A percentile compares a stretch with the other conserved stretches of the same genome.
Evolutionary conservation across 2,888 invertebrate species (phyloP).

Genomic region (Idaea dimidiata): DNA sequence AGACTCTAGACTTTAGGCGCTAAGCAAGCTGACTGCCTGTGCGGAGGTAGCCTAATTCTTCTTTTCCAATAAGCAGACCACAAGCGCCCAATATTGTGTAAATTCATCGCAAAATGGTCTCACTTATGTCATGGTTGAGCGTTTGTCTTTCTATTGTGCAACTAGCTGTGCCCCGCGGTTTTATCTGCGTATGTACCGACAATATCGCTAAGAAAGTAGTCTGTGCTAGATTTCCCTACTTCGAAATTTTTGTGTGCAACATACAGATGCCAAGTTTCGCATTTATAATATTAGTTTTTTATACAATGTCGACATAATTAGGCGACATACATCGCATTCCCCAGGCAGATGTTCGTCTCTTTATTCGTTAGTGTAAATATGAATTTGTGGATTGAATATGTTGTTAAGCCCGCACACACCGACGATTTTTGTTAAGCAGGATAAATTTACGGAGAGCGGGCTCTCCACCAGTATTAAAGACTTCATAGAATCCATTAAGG

Average conservation of each 20-base stretch:
- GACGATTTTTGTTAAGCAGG: background rate
- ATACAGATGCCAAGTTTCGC: background rate
- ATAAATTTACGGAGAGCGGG: no score
- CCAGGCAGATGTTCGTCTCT: conserved; percentile 18
- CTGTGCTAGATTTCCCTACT: background rate
- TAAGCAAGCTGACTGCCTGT: background rate
- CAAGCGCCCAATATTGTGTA: conserved; percentile 43
- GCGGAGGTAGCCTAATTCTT: no score
- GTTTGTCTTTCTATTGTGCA: conserved; percentile 21
- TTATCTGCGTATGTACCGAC: background rate
- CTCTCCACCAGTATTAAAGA: no score
- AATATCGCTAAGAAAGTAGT: background rate
- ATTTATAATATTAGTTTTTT: background rate
- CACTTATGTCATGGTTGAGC: conserved; percentile 29
- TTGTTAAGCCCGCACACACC: background rate
- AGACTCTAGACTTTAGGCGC: no score
- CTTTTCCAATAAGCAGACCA: conserved; percentile 28
- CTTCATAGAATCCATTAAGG: background rate
- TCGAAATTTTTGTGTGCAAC: background rate
- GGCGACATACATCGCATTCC: conserved; percentile 12
- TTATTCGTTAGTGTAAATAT: conserved; percentile 42
- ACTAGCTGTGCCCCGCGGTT: conserved; percentile 7
- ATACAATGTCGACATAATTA: conserved; percentile 9
- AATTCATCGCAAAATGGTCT: conserved; percentile 29
- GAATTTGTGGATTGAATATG: conserved; percentile 25